Evolutionary conservation across 1,140 invertebrate genomes (phyloP).

Genomic region (Dendrolimus punctatus): DNA sequence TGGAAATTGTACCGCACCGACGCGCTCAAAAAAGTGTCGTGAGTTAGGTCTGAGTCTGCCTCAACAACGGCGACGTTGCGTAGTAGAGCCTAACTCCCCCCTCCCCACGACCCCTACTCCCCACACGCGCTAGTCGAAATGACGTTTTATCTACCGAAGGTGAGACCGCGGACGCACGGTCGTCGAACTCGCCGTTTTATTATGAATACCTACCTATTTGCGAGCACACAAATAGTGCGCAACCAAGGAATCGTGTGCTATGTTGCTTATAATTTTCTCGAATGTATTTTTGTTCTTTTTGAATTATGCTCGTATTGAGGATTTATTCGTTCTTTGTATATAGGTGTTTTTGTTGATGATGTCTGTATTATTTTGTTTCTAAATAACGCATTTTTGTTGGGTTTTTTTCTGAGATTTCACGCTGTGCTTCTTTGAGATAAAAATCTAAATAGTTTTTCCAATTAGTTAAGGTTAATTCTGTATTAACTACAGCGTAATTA

Average conservation of each 20-base stretch:
- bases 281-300: neutral
- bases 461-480: too few relatives aligned
- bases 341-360: too few relatives aligned
- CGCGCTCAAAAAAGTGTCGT: too few relatives aligned
- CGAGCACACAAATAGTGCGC: constrained; percentile 18
- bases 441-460: too few relatives aligned
- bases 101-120: constrained; percentile 7
- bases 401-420: too few relatives aligned
- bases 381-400: too few relatives aligned
- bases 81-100: constrained; percentile 8
- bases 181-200: constrained; percentile 25
- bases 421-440: too few relatives aligned
- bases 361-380: too few relatives aligned
- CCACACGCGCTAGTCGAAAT: constrained; percentile 20
- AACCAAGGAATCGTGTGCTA: constrained; percentile 18
- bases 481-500: too few relatives aligned
- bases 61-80: constrained; percentile 19
- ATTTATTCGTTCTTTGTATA: too few relatives aligned
- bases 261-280: neutral
- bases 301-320: too few relatives aligned
- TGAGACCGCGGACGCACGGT: constrained; percentile 32
- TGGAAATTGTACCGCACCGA: too few relatives aligned
- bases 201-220: constrained; percentile 28
- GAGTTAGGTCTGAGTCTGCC: constrained; percentile 15
- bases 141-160: constrained; percentile 36